Conservation (phyloP, 2,797 vertebrate species). For the Carduelis carduelis region DNA sequence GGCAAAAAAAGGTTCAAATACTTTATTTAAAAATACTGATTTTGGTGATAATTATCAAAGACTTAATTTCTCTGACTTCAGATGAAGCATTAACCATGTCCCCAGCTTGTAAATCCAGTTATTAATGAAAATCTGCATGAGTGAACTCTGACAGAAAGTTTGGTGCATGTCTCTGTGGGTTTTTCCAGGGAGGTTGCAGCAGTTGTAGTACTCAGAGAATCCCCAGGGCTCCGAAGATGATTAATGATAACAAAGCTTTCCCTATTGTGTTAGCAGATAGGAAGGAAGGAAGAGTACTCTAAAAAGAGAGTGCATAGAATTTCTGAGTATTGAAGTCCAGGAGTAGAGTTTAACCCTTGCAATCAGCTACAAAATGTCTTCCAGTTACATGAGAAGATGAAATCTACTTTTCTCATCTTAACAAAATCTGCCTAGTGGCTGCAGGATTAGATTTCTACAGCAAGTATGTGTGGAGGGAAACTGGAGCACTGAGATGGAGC, state of each 20-base stretch:
- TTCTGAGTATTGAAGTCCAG: constrained; percentile 13
- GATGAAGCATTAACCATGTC: not conserved
- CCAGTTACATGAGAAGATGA: not conserved
- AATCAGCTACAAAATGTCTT: not conserved
- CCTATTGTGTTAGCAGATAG: constrained; percentile 63
- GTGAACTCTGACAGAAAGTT: not conserved
- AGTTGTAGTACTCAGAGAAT: not conserved
- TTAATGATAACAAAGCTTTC: constrained; percentile 59
- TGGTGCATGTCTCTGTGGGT: not conserved
- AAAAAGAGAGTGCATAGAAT: constrained; percentile 59
- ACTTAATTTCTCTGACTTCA: not conserved
- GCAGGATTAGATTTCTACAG: not conserved
- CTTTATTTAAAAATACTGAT: not conserved
- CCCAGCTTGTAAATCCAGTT: not conserved
- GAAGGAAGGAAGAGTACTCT: constrained; percentile 73
- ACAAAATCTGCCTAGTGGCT: not conserved
- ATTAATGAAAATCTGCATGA: not conserved
- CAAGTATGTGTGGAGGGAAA: not conserved
- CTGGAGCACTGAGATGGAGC: not conserved
- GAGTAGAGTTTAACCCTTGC: constrained; percentile 34
- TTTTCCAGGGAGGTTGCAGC: not conserved
- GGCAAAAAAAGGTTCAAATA: not conserved
- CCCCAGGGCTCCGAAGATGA: constrained; percentile 47
- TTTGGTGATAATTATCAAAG: not conserved
- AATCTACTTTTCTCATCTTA: not conserved